Percentiles rank a stretch among this genome's conserved stretches.
Conservation (phyloP, 1,140 invertebrate species). For the Formica selysi region DNA sequence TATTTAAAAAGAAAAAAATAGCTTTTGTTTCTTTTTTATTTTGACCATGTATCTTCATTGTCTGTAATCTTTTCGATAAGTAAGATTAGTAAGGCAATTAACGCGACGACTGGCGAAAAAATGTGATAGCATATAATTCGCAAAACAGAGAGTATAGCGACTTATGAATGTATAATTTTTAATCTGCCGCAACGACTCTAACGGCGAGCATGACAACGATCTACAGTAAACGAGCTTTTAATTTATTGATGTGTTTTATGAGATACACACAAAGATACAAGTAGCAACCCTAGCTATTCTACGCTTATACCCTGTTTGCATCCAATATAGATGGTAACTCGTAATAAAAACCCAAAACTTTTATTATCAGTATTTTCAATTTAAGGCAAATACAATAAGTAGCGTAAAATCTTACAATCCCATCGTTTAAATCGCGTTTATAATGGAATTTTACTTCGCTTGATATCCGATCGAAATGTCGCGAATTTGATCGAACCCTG, state of each 20-base stretch:
- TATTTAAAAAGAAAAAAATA: background rate
- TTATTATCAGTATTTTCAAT: constrained; percentile 39
- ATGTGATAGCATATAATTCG: constrained; percentile 29
- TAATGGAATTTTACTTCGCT: constrained; percentile 21
- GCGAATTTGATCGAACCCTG: constrained; percentile 36
- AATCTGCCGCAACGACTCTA: constrained; percentile 59
- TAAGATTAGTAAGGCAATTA: constrained; percentile 58
- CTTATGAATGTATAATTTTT: constrained; percentile 65
- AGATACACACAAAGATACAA: constrained; percentile 49
- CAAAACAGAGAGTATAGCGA: constrained; percentile 47
- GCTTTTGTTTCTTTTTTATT: background rate
- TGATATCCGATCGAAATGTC: constrained; percentile 45
- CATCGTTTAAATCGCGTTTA: constrained; percentile 5
- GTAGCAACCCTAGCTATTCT: constrained; percentile 2
- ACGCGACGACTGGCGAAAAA: constrained; percentile 46
- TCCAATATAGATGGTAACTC: constrained; percentile 17
- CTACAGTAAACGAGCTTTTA: constrained; percentile 58
- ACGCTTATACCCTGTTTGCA: background rate
- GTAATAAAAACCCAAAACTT: constrained; percentile 15
- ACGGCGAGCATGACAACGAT: constrained; percentile 49
- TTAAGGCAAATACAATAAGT: background rate
- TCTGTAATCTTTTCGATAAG: constrained; percentile 47
- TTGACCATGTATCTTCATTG: constrained; percentile 17
- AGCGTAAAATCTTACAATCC: background rate
- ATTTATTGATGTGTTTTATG: constrained; percentile 63